Conservation (phyloP, 35 echinoderm and acorn worm genomes). For the Eucidaris tribuloides region DNA sequence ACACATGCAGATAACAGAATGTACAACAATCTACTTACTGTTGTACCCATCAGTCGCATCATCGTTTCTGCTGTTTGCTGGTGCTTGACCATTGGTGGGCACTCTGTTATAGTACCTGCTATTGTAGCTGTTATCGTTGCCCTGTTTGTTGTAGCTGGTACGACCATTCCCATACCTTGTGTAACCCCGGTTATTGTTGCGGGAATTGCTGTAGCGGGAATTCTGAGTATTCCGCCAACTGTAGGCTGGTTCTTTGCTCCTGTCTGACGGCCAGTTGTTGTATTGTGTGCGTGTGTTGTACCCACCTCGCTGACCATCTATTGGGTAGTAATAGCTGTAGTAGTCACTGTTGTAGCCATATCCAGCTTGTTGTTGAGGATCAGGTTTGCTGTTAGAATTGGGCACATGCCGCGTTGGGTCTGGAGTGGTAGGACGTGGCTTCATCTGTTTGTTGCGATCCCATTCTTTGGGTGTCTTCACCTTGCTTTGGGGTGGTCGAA, state of each 20-base stretch:
- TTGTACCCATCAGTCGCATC: neutral
- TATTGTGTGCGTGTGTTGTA: neutral
- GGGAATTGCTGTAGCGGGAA: neutral
- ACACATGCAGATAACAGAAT: too few species aligned
- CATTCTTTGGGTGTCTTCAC: neutral
- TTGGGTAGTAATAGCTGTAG: conserved; percentile 24
- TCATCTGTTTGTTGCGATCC: neutral
- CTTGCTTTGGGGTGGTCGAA: neutral
- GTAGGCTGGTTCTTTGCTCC: neutral
- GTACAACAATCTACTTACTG: conserved; percentile 28
- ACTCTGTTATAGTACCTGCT: neutral
- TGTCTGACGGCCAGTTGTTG: neutral
- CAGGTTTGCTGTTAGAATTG: too few species aligned
- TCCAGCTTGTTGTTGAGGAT: neutral
- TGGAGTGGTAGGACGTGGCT: neutral
- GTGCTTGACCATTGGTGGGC: neutral
- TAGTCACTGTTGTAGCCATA: conserved; percentile 30
- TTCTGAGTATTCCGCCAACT: neutral
- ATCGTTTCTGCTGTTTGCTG: neutral
- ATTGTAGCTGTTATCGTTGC: neutral
- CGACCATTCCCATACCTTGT: neutral
- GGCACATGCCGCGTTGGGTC: neutral
- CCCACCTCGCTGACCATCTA: neutral
- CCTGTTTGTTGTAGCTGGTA: neutral
- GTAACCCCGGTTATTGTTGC: neutral